Conservation (phyloP, 1,140 invertebrate genomes). For the Heterodera carotae region DNA sequence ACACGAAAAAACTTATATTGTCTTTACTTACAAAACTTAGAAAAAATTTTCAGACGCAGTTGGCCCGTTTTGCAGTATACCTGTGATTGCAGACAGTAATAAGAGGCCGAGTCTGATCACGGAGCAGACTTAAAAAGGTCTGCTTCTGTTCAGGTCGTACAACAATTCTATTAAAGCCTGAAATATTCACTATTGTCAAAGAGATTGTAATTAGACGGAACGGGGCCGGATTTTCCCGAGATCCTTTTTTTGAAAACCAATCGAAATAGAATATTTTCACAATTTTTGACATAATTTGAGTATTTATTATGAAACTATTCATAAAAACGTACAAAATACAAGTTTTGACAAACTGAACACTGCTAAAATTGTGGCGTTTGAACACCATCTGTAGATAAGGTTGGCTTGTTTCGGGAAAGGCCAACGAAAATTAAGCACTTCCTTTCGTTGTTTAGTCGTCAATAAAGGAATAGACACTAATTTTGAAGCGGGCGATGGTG, state of each 20-base stretch:
- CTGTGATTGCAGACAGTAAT: slow-evolving; percentile 60
- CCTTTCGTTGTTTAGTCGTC: background rate
- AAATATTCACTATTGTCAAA: too few relatives aligned
- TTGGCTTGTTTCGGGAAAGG: slow-evolving; percentile 51
- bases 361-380: slow-evolving; percentile 48
- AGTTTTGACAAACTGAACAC: slow-evolving; percentile 42
- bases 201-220: too few relatives aligned
- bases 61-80: too few relatives aligned
- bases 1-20: too few relatives aligned
- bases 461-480: background rate
- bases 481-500: background rate
- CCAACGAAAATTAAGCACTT: slow-evolving; percentile 45
- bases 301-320: slow-evolving; percentile 10
- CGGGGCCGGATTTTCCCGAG: too few relatives aligned
- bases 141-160: slow-evolving; percentile 48
- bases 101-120: slow-evolving; percentile 50
- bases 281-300: slow-evolving; percentile 1
- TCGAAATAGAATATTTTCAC: too few relatives aligned
- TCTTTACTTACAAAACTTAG: too few relatives aligned
- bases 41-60: too few relatives aligned
- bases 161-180: slow-evolving; percentile 53
- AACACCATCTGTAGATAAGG: slow-evolving; percentile 50
- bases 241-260: too few relatives aligned
- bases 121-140: slow-evolving; percentile 46
- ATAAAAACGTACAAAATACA: slow-evolving; percentile 51